Conservation (phyloP, 2,888 invertebrate genomes). For the Diadegma fenestrale region DNA sequence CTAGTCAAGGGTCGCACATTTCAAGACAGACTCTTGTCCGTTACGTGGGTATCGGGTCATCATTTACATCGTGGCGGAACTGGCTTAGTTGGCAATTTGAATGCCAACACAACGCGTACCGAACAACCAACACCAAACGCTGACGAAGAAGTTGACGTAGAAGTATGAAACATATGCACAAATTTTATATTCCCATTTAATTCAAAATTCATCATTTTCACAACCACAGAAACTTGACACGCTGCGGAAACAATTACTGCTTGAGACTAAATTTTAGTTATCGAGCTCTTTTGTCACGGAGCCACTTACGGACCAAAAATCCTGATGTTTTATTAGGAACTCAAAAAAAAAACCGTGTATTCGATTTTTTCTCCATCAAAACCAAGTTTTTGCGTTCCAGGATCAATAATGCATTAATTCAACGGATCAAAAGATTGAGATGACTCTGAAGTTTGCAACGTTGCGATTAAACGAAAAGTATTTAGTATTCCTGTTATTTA, state of each 20-base stretch:
- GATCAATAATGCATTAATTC: no score
- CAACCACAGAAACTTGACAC: conserved; percentile 1
- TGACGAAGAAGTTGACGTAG: conserved; percentile 83
- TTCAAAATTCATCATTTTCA: neutral
- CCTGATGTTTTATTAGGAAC: no score
- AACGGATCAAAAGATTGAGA: no score
- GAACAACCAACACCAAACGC: conserved; percentile 80
- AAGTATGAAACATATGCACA: conserved; percentile 75
- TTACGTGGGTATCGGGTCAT: conserved; percentile 85
- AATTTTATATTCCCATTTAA: conserved; percentile 31
- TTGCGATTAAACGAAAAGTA: no score
- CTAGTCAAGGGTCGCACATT: conserved; percentile 91
- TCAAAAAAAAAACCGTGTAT: no score
- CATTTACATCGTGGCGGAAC: conserved; percentile 85
- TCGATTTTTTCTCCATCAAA: no score
- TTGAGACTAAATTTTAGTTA: neutral
- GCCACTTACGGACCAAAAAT: neutral
- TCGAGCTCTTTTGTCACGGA: no score
- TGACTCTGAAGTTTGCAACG: no score
- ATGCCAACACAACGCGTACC: conserved; percentile 76
- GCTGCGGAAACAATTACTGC: neutral
- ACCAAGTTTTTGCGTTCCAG: no score
- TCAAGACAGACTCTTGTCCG: conserved; percentile 87
- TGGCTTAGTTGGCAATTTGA: conserved; percentile 66
- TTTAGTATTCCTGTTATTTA: no score